phyloP scores from a whole-genome alignment of 2,888 invertebrate genomes.

The Zygogramma bicolorata region DNA sequence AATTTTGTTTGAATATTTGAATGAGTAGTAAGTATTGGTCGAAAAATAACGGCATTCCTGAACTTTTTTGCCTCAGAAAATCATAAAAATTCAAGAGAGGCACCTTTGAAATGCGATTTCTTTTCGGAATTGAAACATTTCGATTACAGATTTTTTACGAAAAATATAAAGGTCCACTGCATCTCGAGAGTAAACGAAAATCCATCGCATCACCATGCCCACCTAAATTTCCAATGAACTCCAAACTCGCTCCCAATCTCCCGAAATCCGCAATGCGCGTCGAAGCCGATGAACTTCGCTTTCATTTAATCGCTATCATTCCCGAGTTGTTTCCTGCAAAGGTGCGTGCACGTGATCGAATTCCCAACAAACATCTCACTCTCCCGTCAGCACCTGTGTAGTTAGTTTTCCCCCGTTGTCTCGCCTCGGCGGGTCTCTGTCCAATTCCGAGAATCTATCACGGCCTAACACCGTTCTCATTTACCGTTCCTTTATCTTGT shows the following conservation, averaged over 20 bases:
- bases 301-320: constrained; percentile 47
- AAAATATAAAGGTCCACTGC: too few species aligned
- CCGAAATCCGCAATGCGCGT: neutral
- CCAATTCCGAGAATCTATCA: constrained; percentile 59
- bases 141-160: too few species aligned
- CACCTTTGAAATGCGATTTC: too few species aligned
- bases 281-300: constrained; percentile 21
- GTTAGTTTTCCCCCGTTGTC: constrained; percentile 49
- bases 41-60: too few species aligned
- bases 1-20: too few species aligned
- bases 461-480: constrained; percentile 59
- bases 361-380: constrained; percentile 57
- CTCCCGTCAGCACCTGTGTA: constrained; percentile 55
- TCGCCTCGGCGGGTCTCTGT: constrained; percentile 45
- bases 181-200: too few species aligned
- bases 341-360: constrained; percentile 60
- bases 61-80: too few species aligned
- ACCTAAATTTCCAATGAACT: too few species aligned
- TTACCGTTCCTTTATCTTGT: constrained; percentile 61
- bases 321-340: constrained; percentile 53
- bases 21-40: too few species aligned
- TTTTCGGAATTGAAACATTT: too few species aligned
- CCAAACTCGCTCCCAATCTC: neutral
- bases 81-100: too few species aligned
- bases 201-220: too few species aligned